phyloP scores from a whole-genome alignment of 2,888 invertebrate genomes.

The Arge pagana region DNA sequence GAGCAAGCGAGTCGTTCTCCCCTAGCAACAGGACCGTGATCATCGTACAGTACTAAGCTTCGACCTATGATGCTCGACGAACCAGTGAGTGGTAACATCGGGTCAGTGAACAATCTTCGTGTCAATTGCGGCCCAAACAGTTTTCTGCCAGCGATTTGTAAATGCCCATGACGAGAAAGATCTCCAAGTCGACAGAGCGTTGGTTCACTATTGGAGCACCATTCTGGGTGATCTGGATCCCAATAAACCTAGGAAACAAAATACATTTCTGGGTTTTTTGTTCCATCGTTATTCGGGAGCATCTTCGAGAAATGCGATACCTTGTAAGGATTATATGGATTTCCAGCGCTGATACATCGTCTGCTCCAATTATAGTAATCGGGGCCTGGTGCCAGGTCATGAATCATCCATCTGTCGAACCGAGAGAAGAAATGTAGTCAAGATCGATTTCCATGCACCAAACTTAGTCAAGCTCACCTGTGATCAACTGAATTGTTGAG shows the following conservation, averaged over 20 bases:
- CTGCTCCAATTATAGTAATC: slow-evolving; percentile 92
- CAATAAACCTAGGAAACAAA: slow-evolving; percentile 61
- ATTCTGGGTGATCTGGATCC: slow-evolving; percentile 65
- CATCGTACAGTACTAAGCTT: slow-evolving; percentile 86
- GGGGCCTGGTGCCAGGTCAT: slow-evolving; percentile 76
- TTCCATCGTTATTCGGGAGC: background rate
- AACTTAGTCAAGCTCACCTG: slow-evolving; percentile 45
- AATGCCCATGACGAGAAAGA: slow-evolving; percentile 71
- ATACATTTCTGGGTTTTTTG: background rate
- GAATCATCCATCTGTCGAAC: slow-evolving; percentile 77
- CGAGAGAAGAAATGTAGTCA: background rate
- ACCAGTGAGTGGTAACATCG: slow-evolving; percentile 76
- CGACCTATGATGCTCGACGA: slow-evolving; percentile 75
- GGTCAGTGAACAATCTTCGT: slow-evolving; percentile 79
- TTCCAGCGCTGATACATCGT: slow-evolving; percentile 80
- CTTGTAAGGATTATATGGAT: slow-evolving; percentile 77
- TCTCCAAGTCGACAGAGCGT: slow-evolving; percentile 79
- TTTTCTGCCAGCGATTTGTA: slow-evolving; percentile 78
- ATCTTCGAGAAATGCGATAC: slow-evolving; percentile 51
- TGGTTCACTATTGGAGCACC: slow-evolving; percentile 64
- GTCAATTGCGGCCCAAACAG: slow-evolving; percentile 68
- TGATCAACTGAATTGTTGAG: slow-evolving; percentile 75
- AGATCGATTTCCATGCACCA: too few species aligned
- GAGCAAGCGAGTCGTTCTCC: slow-evolving; percentile 90
- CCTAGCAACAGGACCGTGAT: slow-evolving; percentile 83